phyloP scores from a whole-genome alignment of 2,797 vertebrate genomes.

The Rhadinocentrus ornatus region DNA sequence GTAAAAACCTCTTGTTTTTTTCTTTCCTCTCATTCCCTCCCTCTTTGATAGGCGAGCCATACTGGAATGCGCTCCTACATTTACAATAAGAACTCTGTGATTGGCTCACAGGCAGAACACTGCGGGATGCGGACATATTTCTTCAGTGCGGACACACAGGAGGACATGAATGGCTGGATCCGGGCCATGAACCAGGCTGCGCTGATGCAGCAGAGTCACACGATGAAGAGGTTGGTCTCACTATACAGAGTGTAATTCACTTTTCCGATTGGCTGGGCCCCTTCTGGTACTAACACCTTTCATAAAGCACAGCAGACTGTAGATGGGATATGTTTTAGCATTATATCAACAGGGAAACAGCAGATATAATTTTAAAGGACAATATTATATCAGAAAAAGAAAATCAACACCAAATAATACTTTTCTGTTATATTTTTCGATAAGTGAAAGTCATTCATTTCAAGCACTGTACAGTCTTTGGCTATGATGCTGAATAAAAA shows the following conservation, averaged over 20 bases:
- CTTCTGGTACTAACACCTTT: constrained; percentile 1
- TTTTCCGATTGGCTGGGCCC: constrained; percentile 26
- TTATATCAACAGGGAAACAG: constrained; percentile 16
- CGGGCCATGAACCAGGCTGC: constrained; percentile 98
- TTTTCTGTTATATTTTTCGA: not conserved
- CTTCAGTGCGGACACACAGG: constrained; percentile 97
- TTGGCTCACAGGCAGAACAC: constrained; percentile 94
- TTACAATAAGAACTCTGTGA: constrained; percentile 91
- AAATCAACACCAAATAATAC: not conserved
- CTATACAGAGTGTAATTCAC: constrained; percentile 33
- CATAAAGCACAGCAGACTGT: constrained; percentile 23
- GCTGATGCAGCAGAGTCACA: constrained; percentile 93
- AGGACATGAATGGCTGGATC: constrained; percentile 98
- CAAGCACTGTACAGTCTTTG: no score
- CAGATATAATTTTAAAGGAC: not conserved
- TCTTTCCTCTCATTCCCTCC: constrained; percentile 30
- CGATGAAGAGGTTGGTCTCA: constrained; percentile 87
- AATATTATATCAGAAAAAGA: not conserved
- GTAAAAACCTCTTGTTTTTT: constrained; percentile 27
- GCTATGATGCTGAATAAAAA: not conserved
- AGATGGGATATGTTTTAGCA: constrained; percentile 10
- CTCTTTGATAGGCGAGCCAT: constrained; percentile 89
- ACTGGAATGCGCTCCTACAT: constrained; percentile 97
- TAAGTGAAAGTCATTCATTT: no score
- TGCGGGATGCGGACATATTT: constrained; percentile 98